Evolutionary conservation across 2,888 invertebrate genomes (phyloP), one percentile per base, ranked within the genome.

Genomic region (Platycnemis pennipes): DNA sequence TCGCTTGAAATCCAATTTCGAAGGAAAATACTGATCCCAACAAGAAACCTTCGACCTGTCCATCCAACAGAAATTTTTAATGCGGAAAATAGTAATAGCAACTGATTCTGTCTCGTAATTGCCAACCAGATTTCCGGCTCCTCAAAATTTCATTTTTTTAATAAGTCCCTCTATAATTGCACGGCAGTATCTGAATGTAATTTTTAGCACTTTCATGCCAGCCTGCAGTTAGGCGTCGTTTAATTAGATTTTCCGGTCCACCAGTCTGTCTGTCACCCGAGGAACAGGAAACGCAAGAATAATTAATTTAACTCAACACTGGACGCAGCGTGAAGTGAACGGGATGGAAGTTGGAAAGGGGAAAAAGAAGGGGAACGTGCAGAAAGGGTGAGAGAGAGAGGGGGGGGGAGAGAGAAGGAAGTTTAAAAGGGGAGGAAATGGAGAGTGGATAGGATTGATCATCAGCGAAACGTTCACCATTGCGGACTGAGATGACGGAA

Each of bases 211-310:
- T 37, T 44, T 42, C n/a, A 46, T 53, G 42, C 37, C 42, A 56
- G 37, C 77, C 89, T 37, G 53, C 87, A 87, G 87, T 45, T 87
- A 13, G 46, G 87, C 42, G 53, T 53, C 56, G 56, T 56, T 63
- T 89, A 89, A 89, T 89, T 89, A 89, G 89, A 37, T 89, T 42
- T 56, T 42, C 56, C 37, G 37, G 42, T 89, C 56, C 89, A 89
- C 53, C 89, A 89, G 56, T 56, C 89, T 89, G 89, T 89, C 89
- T 89, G 89, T 89, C 89, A 56, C 89, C 22, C 53, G 56, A 56
- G 26, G 53, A 56, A 89, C 53, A 56, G 56, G 89, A 5, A 42
- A 37, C 56, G 89, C 56, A 26, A 89, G 56, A 89, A 89, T 89
- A 89, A 89, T 89, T 89, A 89, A 89, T 89, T 89, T 56, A 89